Evolutionary conservation across 2,888 invertebrate genomes (phyloP).

Genomic region (Chloromyia formosa): DNA sequence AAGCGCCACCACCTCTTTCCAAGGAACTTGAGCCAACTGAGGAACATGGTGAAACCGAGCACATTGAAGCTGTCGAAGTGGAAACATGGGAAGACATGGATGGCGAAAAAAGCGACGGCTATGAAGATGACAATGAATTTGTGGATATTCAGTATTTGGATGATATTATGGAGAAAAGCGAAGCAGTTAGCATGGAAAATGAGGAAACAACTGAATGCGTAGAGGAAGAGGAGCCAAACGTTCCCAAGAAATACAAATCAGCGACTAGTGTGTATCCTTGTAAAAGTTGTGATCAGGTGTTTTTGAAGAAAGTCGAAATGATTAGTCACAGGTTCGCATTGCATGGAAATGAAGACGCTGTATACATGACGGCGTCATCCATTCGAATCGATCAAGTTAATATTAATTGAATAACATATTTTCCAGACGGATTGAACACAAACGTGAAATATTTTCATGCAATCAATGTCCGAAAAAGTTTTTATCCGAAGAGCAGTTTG

Average conservation of each 20-base stretch:
- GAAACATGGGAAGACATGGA: slow-evolving; percentile 19
- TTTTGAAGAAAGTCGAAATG: slow-evolving; percentile 42
- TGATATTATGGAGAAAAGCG: slow-evolving; percentile 29
- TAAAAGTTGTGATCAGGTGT: slow-evolving; percentile 40
- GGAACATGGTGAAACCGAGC: not conserved
- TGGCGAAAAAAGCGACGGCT: not conserved
- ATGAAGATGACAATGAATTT: slow-evolving; percentile 35
- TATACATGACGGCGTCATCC: too few relatives aligned
- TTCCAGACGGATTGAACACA: slow-evolving; percentile 50
- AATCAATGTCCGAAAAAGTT: slow-evolving; percentile 51
- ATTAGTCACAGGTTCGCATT: slow-evolving; percentile 42
- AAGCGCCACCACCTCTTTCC: too few relatives aligned
- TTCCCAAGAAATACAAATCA: too few relatives aligned
- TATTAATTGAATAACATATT: too few relatives aligned
- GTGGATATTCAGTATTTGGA: slow-evolving; percentile 48
- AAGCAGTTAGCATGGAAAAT: not conserved
- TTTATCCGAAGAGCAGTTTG: slow-evolving; percentile 51
- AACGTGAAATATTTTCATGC: slow-evolving; percentile 50
- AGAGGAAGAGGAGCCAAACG: not conserved
- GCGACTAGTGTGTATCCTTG: slow-evolving; percentile 32
- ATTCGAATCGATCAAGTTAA: too few relatives aligned
- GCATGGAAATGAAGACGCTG: too few relatives aligned
- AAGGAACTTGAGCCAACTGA: too few relatives aligned
- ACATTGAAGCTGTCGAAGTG: not conserved
- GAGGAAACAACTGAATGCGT: not conserved